Base-by-base conservation (phyloP, 1,140 invertebrate genomes). In the Triops longicaudatus region DNA sequence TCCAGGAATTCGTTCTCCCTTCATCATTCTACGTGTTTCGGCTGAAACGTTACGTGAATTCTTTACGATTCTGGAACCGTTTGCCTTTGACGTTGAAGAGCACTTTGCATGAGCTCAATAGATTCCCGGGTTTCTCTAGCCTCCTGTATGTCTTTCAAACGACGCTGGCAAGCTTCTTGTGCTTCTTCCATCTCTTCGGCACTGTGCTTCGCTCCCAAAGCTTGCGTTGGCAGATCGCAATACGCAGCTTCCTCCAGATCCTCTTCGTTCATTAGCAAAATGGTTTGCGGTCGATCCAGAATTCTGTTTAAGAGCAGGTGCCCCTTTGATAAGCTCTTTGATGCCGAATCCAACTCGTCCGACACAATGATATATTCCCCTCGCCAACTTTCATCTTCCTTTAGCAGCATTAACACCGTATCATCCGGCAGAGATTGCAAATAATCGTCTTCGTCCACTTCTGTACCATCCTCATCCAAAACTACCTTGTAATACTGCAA, bases 401-500 rank as follows among this genome's bases (percentile, higher is more conserved):
- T 74, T 26, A 87, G 81, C 63, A 87, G 75, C 74, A 87, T 81
- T 77, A 87, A 82, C 41, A 85, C 81, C 26, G 86, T 84, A 77
- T 86, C 84, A 72, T 82, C 82, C 63, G 83, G 82, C 22, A 86
- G 80, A 71, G 83, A 84, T 77, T 82, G 81, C 80, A 87, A 86
- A 79, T 86, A 86, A 77, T 84, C 83, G 28, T 86, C 84, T 74
- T 87, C 85, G 50, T 86, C 85, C 9, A 87, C 83, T 79, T 86
- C 84, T 50, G 86, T 86, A 10, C 85, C 86, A 83, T 87, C 86
- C 73, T 81, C 81, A 79, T 87, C 85, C 27, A 87, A 80, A 26
- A 87, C 86, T 12, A 86, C 82, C 10, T 80, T 43, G 12, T 28
- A 7, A 75, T 63, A 12, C 17, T 27, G 42, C 4, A 22, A 22